Evolutionary conservation across 2,113 vertebrate species (phyloP).

Genomic region (Eleginops maclovinus): DNA sequence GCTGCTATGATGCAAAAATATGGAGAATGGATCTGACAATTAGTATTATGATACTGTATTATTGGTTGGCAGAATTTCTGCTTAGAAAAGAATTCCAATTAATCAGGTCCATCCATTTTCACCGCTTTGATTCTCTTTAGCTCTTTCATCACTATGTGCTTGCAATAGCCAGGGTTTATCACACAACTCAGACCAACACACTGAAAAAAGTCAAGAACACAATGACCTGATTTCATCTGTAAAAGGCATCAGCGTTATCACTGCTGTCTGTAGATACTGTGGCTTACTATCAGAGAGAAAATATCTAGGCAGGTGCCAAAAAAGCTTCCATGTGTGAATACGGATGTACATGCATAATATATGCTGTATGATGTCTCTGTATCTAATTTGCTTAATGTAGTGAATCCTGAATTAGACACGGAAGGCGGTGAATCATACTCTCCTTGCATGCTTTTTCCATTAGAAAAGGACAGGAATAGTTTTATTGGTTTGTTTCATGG

Average conservation of each 20-base stretch:
- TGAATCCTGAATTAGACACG: slow-evolving; percentile 40
- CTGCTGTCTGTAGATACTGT: slow-evolving; percentile 4
- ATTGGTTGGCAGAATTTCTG: neutral
- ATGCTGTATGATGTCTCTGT: slow-evolving; percentile 34
- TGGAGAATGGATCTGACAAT: too few species aligned
- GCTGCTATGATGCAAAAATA: too few species aligned
- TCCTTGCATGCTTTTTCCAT: slow-evolving; percentile 44
- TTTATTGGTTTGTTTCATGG: slow-evolving; percentile 50
- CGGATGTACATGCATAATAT: slow-evolving; percentile 27
- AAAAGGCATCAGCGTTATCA: slow-evolving; percentile 26
- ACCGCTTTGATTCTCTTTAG: too few species aligned
- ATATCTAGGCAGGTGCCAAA: slow-evolving; percentile 26
- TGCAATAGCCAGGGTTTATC: slow-evolving; percentile 9
- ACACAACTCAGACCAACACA: neutral
- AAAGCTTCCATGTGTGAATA: slow-evolving; percentile 35
- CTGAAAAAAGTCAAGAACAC: slow-evolving; percentile 25
- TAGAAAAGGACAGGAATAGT: slow-evolving; percentile 29
- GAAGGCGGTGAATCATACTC: slow-evolving; percentile 54
- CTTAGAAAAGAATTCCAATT: slow-evolving; percentile 19
- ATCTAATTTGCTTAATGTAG: slow-evolving; percentile 37
- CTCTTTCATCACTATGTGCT: too few species aligned
- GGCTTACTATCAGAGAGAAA: slow-evolving; percentile 19
- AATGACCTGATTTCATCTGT: slow-evolving; percentile 33
- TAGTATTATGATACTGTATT: neutral
- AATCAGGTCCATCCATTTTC: too few species aligned